Evolutionary conservation across 1,140 invertebrate genomes (phyloP), one percentile per base, ranked within the genome.

Genomic region (Portunus trituberculatus): DNA sequence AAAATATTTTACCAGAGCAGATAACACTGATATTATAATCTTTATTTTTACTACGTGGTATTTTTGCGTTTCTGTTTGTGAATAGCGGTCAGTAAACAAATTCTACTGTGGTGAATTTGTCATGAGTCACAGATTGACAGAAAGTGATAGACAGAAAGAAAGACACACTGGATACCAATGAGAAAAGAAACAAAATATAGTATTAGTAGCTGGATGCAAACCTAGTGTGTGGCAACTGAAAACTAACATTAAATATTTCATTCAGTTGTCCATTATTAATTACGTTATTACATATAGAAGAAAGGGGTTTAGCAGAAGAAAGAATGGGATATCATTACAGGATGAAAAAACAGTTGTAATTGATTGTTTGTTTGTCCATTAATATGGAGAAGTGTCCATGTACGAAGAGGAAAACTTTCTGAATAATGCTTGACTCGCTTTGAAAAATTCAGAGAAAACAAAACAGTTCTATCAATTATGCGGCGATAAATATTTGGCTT

Each of bases 381-480:
- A 76, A 76, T 76, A 76, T 76, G n/a, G 20, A 7, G 67, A 76
- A 8, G 67, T n/a, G 67, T 76, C 67, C n/a, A 20, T 76, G 67
- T 76, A n/a, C n/a, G 67, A 76, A 25, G 67, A 76, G n/a, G n/a
- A 76, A 76, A 76, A 76, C 20, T 76, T 76, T 20, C 67, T 76
- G 67, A 76, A 76, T 76, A 76, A 76, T 76, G 67, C n/a, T 76
- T 76, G 16, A 76, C 10, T n/a, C 6, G 67, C n/a, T 12, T n/a
- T 76, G 20, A 76, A 76, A n/a, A 76, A 76, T 76, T 76, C 20
- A 76, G 20, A 8, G 20, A 76, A 76, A 76, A 76, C n/a, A 76
- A 59, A 59, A n/a, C 67, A 76, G 25, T 76, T 76, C n/a, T n/a
- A 76, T 76, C 67, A 76, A 76, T 76, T 76, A 76, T 76, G n/a